A percentile compares a stretch with the other conserved stretches of the same genome.
Evolutionary conservation across 1,140 invertebrate species (phyloP).

Genomic region (Pissodes strobi): DNA sequence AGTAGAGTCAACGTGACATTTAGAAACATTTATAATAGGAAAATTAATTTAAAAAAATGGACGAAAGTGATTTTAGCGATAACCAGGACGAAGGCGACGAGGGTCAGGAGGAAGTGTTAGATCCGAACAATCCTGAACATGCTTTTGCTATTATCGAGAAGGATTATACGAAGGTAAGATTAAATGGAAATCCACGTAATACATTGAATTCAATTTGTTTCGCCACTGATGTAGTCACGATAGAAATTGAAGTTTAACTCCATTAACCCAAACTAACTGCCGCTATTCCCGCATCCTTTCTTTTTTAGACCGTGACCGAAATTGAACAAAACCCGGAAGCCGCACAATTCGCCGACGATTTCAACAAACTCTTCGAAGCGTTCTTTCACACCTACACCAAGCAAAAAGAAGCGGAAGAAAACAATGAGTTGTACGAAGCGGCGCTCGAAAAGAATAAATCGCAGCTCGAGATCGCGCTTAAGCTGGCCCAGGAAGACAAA

Average conservation of each 20-base stretch:
- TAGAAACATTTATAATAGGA: no score
- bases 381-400: slow-evolving; percentile 61
- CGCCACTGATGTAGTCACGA: no score
- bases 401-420: slow-evolving; percentile 56
- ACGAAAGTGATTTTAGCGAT: slow-evolving; percentile 48
- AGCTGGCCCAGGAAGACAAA: slow-evolving; percentile 46
- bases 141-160: slow-evolving; percentile 49
- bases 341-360: slow-evolving; percentile 60
- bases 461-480: slow-evolving; percentile 40
- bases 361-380: slow-evolving; percentile 64
- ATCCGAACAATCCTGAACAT: slow-evolving; percentile 50
- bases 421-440: slow-evolving; percentile 57
- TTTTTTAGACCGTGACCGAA: slow-evolving; percentile 45
- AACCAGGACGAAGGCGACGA: slow-evolving; percentile 42
- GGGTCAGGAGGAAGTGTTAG: slow-evolving; percentile 41
- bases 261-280: no score
- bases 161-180: slow-evolving; percentile 47
- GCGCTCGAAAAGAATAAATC: slow-evolving; percentile 42
- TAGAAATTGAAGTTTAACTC: no score
- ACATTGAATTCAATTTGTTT: no score
- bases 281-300: no score
- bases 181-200: no score
- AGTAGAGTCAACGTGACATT: no score
- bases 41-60: slow-evolving; percentile 37
- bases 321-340: slow-evolving; percentile 49